Conservation (phyloP, 2,888 invertebrate genomes). For the Stenodera caucasica region DNA sequence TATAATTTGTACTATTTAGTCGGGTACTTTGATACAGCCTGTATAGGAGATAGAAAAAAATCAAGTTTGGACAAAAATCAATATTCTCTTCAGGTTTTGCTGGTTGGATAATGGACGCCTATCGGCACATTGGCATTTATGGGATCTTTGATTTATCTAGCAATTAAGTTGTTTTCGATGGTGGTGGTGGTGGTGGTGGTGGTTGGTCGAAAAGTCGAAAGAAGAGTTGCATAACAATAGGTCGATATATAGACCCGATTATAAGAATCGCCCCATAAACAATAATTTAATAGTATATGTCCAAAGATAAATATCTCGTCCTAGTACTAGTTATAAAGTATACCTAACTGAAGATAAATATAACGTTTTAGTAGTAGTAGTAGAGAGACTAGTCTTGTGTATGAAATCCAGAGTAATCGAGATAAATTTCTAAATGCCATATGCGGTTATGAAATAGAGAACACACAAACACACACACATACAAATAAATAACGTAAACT, state of each 20-base stretch:
- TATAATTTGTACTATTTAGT: too few relatives aligned
- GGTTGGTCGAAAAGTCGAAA: slow-evolving; percentile 6
- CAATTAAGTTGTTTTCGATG: slow-evolving; percentile 13
- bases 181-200: too few relatives aligned
- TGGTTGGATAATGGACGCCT: not conserved
- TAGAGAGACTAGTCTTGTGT: slow-evolving; percentile 28
- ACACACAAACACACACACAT: too few relatives aligned
- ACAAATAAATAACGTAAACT: slow-evolving; percentile 25
- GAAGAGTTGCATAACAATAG: slow-evolving; percentile 11
- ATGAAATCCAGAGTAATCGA: slow-evolving; percentile 29
- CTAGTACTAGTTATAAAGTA: slow-evolving; percentile 17
- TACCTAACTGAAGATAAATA: slow-evolving; percentile 26
- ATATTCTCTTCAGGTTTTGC: not conserved
- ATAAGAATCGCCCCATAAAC: slow-evolving; percentile 17
- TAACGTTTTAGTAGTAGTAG: slow-evolving; percentile 5
- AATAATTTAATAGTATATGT: slow-evolving; percentile 13
- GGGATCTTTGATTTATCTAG: slow-evolving; percentile 12
- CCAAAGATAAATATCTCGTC: slow-evolving; percentile 19
- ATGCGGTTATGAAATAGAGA: slow-evolving; percentile 30
- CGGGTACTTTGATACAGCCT: too few relatives aligned
- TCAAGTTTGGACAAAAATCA: not conserved
- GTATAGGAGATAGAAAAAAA: not conserved
- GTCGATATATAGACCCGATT: not conserved
- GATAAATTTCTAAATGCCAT: slow-evolving; percentile 32
- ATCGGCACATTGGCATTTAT: slow-evolving; percentile 9